Evolutionary conservation across 2,113 vertebrate species (phyloP).

Genomic region (Trematocara marginatum): DNA sequence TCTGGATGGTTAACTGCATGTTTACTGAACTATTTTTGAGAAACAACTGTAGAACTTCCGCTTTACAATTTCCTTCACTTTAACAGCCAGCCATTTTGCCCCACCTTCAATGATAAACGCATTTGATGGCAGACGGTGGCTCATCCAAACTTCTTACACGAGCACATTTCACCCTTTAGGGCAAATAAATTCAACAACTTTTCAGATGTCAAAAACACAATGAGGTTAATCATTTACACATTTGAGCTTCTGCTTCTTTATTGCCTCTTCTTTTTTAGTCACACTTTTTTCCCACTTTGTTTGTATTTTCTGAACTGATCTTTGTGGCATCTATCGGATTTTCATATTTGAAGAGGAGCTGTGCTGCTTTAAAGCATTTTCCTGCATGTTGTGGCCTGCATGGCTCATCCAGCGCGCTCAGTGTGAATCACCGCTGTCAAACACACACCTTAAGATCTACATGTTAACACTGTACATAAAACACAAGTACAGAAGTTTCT

Average conservation of each 20-base stretch:
- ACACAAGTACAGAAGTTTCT: neutral
- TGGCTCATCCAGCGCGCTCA: neutral
- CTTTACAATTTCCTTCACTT: neutral
- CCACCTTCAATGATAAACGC: neutral
- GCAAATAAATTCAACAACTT: neutral
- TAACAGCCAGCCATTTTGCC: neutral
- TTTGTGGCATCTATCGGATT: neutral
- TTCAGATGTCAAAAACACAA: neutral
- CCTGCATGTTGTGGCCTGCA: constrained; percentile 43
- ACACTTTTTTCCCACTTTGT: neutral
- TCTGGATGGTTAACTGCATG: neutral
- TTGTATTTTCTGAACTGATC: neutral
- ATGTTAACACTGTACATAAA: neutral
- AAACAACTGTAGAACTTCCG: neutral
- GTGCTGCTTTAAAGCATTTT: constrained; percentile 1
- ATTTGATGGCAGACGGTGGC: neutral
- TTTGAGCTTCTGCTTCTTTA: neutral
- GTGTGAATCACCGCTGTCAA: constrained; percentile 31
- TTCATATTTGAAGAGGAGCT: neutral
- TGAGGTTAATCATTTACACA: neutral
- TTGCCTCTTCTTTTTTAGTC: too few relatives aligned
- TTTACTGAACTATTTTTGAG: neutral
- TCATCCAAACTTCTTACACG: neutral
- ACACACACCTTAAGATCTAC: neutral
- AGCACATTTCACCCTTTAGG: neutral